Evolutionary conservation across 2,113 vertebrate genomes (phyloP).

Genomic region (Perccottus glenii): DNA sequence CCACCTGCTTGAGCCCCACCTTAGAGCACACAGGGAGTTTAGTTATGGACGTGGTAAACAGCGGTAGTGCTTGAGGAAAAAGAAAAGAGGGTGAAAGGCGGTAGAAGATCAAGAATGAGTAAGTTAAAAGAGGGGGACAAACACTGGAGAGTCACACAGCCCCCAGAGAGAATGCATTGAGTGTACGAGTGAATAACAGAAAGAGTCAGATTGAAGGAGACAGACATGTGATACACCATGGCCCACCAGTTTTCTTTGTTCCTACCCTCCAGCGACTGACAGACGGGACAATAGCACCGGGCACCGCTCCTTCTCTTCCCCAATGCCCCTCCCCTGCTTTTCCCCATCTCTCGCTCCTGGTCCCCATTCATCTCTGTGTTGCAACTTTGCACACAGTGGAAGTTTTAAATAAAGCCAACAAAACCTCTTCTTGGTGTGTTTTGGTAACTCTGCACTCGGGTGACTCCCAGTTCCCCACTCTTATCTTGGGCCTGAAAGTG

Average conservation of each 20-base stretch:
- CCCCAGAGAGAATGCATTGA: constrained; percentile 42
- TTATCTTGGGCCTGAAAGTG: constrained; percentile 15
- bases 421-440: constrained; percentile 44
- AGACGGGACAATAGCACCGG: constrained; percentile 75
- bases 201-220: constrained; percentile 61
- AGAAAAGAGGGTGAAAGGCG: not conserved
- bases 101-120: constrained; percentile 29
- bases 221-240: constrained; percentile 72
- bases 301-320: constrained; percentile 54
- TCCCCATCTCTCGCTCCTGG: constrained; percentile 40
- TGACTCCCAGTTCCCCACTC: constrained; percentile 26
- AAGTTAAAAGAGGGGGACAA: constrained; percentile 17
- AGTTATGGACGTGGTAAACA: constrained; percentile 12
- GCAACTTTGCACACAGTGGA: constrained; percentile 2
- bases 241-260: constrained; percentile 73
- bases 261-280: constrained; percentile 66
- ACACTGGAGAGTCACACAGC: constrained; percentile 51
- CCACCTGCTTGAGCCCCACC: constrained; percentile 51
- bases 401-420: constrained; percentile 33
- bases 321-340: constrained; percentile 41
- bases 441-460: constrained; percentile 19
- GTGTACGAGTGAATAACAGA: constrained; percentile 55
- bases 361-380: constrained; percentile 45
- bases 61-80: not conserved
- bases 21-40: constrained; percentile 14